Evolutionary conservation across 2,888 invertebrate genomes (phyloP).

Genomic region (Drosophila neotestacea): DNA sequence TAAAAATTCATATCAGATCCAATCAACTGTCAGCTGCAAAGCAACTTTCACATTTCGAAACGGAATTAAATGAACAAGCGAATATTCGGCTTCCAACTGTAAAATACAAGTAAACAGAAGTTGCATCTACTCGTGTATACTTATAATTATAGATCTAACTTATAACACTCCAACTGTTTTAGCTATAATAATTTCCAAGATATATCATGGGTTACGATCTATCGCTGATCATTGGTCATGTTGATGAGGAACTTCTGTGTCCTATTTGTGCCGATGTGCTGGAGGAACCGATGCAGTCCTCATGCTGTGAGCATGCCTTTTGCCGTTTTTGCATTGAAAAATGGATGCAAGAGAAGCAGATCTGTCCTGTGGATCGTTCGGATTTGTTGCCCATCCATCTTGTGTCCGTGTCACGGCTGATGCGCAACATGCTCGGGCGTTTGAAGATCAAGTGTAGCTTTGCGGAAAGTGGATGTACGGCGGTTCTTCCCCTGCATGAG

Average conservation of each 20-base stretch:
- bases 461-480: constrained; percentile 45
- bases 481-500: constrained; percentile 34
- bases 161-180: too few species aligned
- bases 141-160: not conserved
- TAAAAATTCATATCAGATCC: constrained; percentile 24
- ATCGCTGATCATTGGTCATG: constrained; percentile 51
- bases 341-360: constrained; percentile 60
- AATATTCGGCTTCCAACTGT: constrained; percentile 32
- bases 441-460: constrained; percentile 60
- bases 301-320: constrained; percentile 60
- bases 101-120: constrained; percentile 25
- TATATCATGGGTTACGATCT: constrained; percentile 65
- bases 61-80: constrained; percentile 50
- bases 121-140: too few species aligned
- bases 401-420: constrained; percentile 55
- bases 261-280: constrained; percentile 67
- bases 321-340: constrained; percentile 64
- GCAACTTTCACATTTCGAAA: constrained; percentile 48
- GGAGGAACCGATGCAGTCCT: constrained; percentile 65
- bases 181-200: not conserved
- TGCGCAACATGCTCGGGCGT: constrained; percentile 67
- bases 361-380: constrained; percentile 65
- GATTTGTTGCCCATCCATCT: constrained; percentile 40
- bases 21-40: constrained; percentile 31
- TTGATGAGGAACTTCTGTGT: constrained; percentile 68